Conservation (phyloP, 2,797 vertebrate species). For the Sardinella longiceps region DNA sequence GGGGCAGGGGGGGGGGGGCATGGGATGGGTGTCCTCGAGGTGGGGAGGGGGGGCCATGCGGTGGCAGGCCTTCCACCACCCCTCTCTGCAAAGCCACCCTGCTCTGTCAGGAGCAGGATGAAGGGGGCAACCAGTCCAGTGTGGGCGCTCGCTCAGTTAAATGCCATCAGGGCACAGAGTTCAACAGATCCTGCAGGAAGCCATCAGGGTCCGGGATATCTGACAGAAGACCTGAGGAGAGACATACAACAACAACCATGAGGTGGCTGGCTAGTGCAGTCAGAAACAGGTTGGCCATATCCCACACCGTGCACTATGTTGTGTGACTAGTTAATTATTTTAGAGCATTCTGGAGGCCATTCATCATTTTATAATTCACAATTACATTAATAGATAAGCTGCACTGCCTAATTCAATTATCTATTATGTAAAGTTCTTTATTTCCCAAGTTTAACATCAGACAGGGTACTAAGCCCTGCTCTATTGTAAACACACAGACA, state of each 20-base stretch:
- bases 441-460: no score
- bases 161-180: slow-evolving; percentile 89
- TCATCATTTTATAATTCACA: no score
- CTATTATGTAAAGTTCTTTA: no score
- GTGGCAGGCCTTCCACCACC: slow-evolving; percentile 38
- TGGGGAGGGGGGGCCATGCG: slow-evolving; percentile 25
- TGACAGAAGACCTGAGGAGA: slow-evolving; percentile 85
- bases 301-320: no score
- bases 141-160: slow-evolving; percentile 29
- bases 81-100: background rate
- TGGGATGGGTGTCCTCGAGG: background rate
- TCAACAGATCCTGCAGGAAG: slow-evolving; percentile 94
- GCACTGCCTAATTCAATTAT: no score
- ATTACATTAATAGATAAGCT: no score
- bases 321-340: no score
- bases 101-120: slow-evolving; percentile 8
- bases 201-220: slow-evolving; percentile 89
- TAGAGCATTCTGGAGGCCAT: no score
- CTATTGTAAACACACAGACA: no score
- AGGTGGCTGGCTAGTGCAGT: background rate
- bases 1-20: background rate
- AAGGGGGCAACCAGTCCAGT: slow-evolving; percentile 39
- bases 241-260: slow-evolving; percentile 27
- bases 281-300: no score
- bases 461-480: no score